Percentiles rank a stretch among this genome's conserved stretches.
Evolutionary conservation across 2,888 invertebrate species (phyloP).

Genomic region (Steinernema hermaphroditum): DNA sequence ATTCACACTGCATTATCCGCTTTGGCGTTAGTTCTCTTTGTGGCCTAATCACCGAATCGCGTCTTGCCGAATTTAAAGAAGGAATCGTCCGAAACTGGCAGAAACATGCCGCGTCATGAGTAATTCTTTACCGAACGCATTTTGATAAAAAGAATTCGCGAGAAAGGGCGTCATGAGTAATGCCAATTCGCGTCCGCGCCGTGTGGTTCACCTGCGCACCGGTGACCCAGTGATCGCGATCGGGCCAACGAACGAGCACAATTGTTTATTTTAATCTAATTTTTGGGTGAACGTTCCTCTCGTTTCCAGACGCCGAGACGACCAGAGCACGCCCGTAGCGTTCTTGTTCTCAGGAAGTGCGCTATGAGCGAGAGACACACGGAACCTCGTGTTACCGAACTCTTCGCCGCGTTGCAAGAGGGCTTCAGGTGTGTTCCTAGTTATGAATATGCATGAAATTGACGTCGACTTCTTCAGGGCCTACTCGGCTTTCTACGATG

Average conservation of each 20-base stretch:
- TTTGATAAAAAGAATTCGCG: too few relatives aligned
- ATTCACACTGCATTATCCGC: too few relatives aligned
- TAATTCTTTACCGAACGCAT: too few relatives aligned
- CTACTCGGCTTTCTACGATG: neutral
- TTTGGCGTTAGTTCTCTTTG: too few relatives aligned
- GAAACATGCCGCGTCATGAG: too few relatives aligned
- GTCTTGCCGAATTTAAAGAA: too few relatives aligned
- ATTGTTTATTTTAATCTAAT: slow-evolving; percentile 7
- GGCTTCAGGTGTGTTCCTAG: neutral
- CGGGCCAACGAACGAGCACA: neutral
- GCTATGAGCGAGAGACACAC: neutral
- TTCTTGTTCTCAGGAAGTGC: neutral
- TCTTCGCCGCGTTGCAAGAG: slow-evolving; percentile 5
- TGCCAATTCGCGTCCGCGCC: neutral
- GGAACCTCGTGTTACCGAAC: neutral
- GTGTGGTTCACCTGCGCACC: neutral
- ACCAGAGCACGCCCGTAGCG: neutral
- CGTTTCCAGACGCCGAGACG: neutral
- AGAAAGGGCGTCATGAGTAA: too few relatives aligned
- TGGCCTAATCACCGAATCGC: too few relatives aligned
- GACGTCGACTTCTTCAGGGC: neutral
- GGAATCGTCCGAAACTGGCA: too few relatives aligned
- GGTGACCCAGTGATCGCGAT: neutral
- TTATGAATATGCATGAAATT: neutral
- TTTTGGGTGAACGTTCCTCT: neutral